Base-by-base conservation (phyloP, 2,888 invertebrate genomes). In the Papilio elwesi region DNA sequence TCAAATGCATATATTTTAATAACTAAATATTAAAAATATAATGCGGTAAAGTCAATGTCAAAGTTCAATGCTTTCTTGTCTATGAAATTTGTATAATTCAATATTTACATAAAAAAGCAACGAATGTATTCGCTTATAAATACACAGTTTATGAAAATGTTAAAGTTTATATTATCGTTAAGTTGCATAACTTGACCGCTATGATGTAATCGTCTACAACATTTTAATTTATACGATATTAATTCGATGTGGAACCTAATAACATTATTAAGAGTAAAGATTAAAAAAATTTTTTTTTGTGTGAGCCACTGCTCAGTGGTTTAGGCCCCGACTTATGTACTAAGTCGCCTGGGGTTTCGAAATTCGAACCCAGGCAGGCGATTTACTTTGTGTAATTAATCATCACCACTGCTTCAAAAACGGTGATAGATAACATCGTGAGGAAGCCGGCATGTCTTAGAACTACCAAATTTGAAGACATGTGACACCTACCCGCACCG, bases 111-210 rank as follows among this genome's bases (percentile, higher is more conserved):
- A 5, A 62, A 36, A 38, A 38, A 8, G 38, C 59, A n/a, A 59
- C 38, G 4, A 57, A 57, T 57, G n/a, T 12, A 26, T 59, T 59
- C 57, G 13, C 57, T 62, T 10, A 62, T 62, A 62, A 62, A 62
- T 43, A 43, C 13, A 57, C 9, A 59, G 38, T 26, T 62, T 62
- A 43, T 62, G 59, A 62, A 62, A 62, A 43, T 62, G 36, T 36
- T 59, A 8, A 36, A 57, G 38, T 12, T 43, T 36, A 57, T 57
- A 38, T 59, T 43, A 43, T 43, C 43, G 7, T 43, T 59, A 59
- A 43, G 38, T n/a, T 43, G 38, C 38, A 38, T n/a, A 38, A n/a
- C 59, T 38, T 59, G 59, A n/a, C 59, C 9, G 13, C 10, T 59
- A n/a, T 59, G n/a, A n/a, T 12, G 55, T 55, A 2, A 55, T 55